Evolutionary conservation across 1,140 invertebrate genomes (phyloP).

Genomic region (Cecropterus lyciades): DNA sequence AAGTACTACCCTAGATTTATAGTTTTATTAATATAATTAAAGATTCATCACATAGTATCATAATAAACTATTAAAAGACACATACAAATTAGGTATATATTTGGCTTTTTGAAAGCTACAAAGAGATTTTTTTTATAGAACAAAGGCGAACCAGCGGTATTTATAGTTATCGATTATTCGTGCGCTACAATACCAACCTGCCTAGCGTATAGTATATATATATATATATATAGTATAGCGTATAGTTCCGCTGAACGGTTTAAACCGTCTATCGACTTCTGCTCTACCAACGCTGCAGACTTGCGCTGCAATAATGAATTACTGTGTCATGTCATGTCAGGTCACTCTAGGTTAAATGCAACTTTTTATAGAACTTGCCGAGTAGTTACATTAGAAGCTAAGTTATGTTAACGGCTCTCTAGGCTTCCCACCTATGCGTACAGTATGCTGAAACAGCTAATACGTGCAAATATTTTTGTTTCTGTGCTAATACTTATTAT

Average conservation of each 20-base stretch:
- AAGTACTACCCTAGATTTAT: background rate
- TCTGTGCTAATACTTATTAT: too few species aligned
- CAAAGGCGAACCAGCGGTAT: slow-evolving; percentile 11
- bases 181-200: background rate
- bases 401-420: too few species aligned
- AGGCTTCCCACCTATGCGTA: too few species aligned
- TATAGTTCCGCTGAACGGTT: background rate
- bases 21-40: too few species aligned
- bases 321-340: background rate
- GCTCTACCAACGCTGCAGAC: background rate
- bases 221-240: too few species aligned
- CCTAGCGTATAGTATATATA: background rate
- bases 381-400: too few species aligned
- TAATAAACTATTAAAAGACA: too few species aligned
- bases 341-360: background rate
- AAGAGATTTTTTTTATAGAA: background rate
- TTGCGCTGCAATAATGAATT: background rate
- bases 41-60: too few species aligned
- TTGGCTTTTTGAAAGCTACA: slow-evolving; percentile 16
- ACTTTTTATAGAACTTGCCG: too few species aligned
- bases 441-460: too few species aligned
- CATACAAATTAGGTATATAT: background rate
- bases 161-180: slow-evolving; percentile 29
- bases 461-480: too few species aligned
- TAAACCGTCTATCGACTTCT: background rate